Base-by-base conservation (phyloP, 2,797 vertebrate species). In the Coregonus suidteri region DNA sequence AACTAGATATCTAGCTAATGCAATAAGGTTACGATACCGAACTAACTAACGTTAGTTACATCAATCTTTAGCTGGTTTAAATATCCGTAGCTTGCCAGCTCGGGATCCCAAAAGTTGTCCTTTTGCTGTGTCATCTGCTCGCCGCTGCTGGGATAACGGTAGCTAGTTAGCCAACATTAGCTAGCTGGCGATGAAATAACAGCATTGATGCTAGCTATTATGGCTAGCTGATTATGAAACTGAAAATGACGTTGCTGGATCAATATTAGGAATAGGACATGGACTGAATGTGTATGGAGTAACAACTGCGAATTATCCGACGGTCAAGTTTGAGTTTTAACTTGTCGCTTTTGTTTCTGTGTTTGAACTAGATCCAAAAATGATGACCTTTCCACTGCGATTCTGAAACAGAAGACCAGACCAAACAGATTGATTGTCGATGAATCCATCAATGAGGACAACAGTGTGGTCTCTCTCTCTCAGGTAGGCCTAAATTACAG, bases 401-500 rank as follows among this genome's bases (percentile, higher is more conserved):
- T 99, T 93, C 94, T 99, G 88, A 99, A 99, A 94, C 98, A 99
- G 92, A 99, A 99, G 94, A 97, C 94, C 94, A 96, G 98, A 87
- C 98, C 98, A 59, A 99, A 99, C 94, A 95, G 97, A 93, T 92
- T 99, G 93, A 96, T 99, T 91, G 98, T 99, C 71, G 98, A 99
- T 95, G 98, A 99, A 92, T 97, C 98, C 79, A 99, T 99, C 92
- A 99, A 99, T 95, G 98, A 99, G 93, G 98, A 99, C 92, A 99
- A 99, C 93, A 99, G 98, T 65, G 98, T 99, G 84, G 98, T 99
- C 77, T 98, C 98, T 0, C 95, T 99, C 74, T 99, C 98, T 83
- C 98, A 99, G 97, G 98, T 95, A 90, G 34, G 30, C 64, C 31
- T 31, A 70, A 1, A 64, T 73, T 11, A 25, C 52, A 3, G 52